Percentiles rank a stretch among this genome's conserved stretches.
Conservation (phyloP, 2,888 invertebrate genomes). For the Campopleginae sp. region DNA sequence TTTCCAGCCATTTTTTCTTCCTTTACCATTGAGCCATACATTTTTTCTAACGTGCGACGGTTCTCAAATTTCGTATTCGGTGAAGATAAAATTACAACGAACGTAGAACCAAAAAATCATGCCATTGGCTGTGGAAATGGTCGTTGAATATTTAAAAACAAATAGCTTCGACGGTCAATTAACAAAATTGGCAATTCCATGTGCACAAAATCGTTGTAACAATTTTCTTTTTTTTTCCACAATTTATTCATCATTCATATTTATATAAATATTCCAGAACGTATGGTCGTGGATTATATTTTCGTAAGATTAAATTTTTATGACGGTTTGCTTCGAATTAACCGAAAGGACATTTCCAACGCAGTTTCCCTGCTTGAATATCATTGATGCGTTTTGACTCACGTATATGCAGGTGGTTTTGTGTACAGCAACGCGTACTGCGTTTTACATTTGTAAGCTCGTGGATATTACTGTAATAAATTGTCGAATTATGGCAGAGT, state of each 20-base stretch:
- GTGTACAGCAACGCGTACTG: slow-evolving; percentile 15
- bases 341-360: not conserved
- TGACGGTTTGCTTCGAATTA: not conserved
- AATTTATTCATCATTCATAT: not conserved
- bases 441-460: slow-evolving; percentile 38
- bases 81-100: too few relatives aligned
- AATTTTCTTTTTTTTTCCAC: not conserved
- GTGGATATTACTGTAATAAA: slow-evolving; percentile 42
- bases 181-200: too few relatives aligned
- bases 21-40: not conserved
- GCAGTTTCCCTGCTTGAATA: not conserved
- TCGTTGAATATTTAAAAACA: too few relatives aligned
- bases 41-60: too few relatives aligned
- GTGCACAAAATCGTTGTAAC: not conserved
- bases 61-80: too few relatives aligned
- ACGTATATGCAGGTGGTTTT: not conserved
- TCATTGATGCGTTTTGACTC: slow-evolving; percentile 1
- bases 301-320: not conserved
- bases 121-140: too few relatives aligned
- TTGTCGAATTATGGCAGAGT: slow-evolving; percentile 39
- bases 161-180: too few relatives aligned
- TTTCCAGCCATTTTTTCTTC: not conserved
- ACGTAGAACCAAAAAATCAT: too few relatives aligned
- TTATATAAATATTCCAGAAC: not conserved
- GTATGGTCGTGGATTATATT: not conserved